Conservation (phyloP, 2,113 vertebrate species). For the Corythornis madagascariensis region DNA sequence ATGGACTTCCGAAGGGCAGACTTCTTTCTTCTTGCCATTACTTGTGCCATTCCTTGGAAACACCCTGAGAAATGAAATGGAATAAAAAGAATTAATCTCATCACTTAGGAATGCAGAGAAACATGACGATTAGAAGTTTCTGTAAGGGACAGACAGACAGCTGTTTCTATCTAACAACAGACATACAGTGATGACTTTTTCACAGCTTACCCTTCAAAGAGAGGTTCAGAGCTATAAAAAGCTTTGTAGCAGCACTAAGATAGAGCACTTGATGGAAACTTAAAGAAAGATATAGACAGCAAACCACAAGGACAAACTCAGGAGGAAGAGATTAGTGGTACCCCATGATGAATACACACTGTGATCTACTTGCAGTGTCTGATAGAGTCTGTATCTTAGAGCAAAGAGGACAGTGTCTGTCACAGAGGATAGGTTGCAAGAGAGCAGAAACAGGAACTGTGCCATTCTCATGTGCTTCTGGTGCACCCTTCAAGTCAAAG, state of each 20-base stretch:
- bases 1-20: too few relatives aligned
- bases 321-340: background rate
- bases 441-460: background rate
- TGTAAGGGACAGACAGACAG: background rate
- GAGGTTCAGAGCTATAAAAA: background rate
- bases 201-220: background rate
- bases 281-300: background rate
- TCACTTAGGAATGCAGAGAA: background rate
- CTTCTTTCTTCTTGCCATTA: background rate
- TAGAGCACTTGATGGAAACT: background rate
- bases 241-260: background rate
- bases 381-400: background rate
- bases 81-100: background rate
- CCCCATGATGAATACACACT: background rate
- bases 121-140: background rate
- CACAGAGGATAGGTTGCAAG: background rate
- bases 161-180: background rate
- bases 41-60: background rate
- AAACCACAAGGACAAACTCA: background rate
- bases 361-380: background rate
- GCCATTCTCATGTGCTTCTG: background rate
- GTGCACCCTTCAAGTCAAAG: background rate
- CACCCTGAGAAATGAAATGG: conserved; percentile 24
- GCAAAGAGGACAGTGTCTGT: background rate
- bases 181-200: background rate